Conservation (phyloP, 2,113 vertebrate genomes). For the Perca schrenkii region DNA sequence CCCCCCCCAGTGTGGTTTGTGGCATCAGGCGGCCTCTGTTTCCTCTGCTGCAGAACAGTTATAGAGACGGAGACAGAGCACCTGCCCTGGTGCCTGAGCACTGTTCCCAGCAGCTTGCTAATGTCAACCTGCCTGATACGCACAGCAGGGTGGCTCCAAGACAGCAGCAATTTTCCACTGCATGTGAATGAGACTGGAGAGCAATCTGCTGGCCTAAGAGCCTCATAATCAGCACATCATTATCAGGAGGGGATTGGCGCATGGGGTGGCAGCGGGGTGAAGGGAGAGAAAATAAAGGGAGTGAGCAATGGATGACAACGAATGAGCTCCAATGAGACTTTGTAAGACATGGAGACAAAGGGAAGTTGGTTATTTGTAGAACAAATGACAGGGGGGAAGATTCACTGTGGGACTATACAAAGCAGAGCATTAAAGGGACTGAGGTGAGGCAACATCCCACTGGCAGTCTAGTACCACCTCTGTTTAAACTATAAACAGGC, state of each 20-base stretch:
- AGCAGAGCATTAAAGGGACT: constrained; percentile 19
- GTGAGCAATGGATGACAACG: constrained; percentile 59
- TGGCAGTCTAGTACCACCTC: constrained; percentile 28
- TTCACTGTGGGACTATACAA: constrained; percentile 38
- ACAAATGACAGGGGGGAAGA: constrained; percentile 32
- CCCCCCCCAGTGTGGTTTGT: constrained; percentile 29
- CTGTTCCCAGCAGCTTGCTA: constrained; percentile 80
- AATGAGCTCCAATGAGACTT: constrained; percentile 56
- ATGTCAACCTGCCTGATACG: constrained; percentile 81
- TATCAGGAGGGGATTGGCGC: constrained; percentile 70
- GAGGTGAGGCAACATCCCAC: constrained; percentile 25
- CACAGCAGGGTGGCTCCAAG: constrained; percentile 72
- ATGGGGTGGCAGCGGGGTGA: constrained; percentile 43
- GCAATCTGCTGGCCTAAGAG: constrained; percentile 81
- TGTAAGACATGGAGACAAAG: not conserved
- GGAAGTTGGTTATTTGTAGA: constrained; percentile 33
- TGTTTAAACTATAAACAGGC: constrained; percentile 41
- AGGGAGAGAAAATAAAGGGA: constrained; percentile 53
- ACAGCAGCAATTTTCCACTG: constrained; percentile 82
- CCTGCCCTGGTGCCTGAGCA: constrained; percentile 71
- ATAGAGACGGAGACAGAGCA: constrained; percentile 66
- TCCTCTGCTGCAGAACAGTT: constrained; percentile 66
- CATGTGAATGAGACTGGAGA: constrained; percentile 81
- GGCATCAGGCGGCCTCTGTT: constrained; percentile 61
- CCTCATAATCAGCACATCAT: constrained; percentile 85